Evolutionary conservation across 2,888 invertebrate genomes (phyloP).

Genomic region (Agrenia bidenticulata): DNA sequence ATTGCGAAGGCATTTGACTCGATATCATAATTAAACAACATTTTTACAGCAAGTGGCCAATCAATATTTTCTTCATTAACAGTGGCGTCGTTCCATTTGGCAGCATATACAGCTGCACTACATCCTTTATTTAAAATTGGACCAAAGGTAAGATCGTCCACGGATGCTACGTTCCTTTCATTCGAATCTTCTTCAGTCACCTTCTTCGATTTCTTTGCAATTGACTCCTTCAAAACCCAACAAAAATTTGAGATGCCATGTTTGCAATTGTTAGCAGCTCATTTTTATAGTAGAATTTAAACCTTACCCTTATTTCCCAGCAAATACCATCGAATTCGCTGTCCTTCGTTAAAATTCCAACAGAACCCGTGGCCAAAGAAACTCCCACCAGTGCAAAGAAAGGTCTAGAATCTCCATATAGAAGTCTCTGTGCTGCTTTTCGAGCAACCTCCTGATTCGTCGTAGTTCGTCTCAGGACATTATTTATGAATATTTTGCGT

Average conservation of each 20-base stretch:
- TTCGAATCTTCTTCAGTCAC: slow-evolving; percentile 18
- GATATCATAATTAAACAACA: slow-evolving; percentile 89
- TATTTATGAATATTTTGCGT: slow-evolving; percentile 65
- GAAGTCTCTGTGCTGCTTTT: slow-evolving; percentile 65
- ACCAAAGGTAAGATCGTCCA: slow-evolving; percentile 68
- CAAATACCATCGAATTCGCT: slow-evolving; percentile 76
- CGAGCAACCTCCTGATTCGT: slow-evolving; percentile 66
- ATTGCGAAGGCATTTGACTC: slow-evolving; percentile 78
- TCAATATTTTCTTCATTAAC: slow-evolving; percentile 6
- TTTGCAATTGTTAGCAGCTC: too few species aligned
- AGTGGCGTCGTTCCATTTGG: slow-evolving; percentile 59
- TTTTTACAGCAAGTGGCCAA: slow-evolving; percentile 73
- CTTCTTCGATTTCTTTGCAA: slow-evolving; percentile 27
- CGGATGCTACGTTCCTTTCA: slow-evolving; percentile 34
- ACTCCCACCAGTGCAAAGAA: slow-evolving; percentile 74
- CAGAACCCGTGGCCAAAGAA: slow-evolving; percentile 66
- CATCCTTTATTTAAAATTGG: slow-evolving; percentile 76
- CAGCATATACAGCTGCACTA: slow-evolving; percentile 77
- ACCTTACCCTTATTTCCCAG: slow-evolving; percentile 70
- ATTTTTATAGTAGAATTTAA: background rate
- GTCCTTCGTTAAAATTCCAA: slow-evolving; percentile 70
- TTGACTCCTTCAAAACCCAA: slow-evolving; percentile 28
- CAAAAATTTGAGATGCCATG: background rate
- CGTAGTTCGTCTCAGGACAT: slow-evolving; percentile 69
- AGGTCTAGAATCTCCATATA: slow-evolving; percentile 70